Percentiles rank a stretch among this genome's conserved stretches.
These are phyloP conservation scores for Xestoiulus laeticollis DNA, from an alignment of 2,888 invertebrate species.

Conservation along the genomic window DNA sequence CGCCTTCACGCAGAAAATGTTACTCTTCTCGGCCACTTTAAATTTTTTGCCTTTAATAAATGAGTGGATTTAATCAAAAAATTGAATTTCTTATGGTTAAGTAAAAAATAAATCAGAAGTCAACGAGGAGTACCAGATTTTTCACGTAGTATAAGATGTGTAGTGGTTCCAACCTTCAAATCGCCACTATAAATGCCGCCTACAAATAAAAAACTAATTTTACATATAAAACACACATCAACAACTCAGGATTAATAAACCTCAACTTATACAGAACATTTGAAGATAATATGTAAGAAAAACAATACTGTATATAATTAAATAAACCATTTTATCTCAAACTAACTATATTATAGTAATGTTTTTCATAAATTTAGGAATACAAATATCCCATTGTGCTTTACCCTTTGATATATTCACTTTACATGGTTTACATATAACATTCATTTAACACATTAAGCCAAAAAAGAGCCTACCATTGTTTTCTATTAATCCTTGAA, in stretches of 20 bases:
- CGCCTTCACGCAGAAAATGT: conserved; percentile 76
- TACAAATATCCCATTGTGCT: too few relatives aligned
- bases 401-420: too few relatives aligned
- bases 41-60: conserved; percentile 73
- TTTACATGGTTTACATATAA: too few relatives aligned
- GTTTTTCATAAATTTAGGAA: too few relatives aligned
- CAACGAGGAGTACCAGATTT: conserved; percentile 64
- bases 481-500: conserved; percentile 74
- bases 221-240: not conserved
- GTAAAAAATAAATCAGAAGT: not conserved
- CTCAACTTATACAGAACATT: not conserved
- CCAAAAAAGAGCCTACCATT: conserved; percentile 71
- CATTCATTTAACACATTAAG: conserved; percentile 57
- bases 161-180: conserved; percentile 67
- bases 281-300: not conserved
- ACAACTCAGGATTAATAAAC: not conserved
- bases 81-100: not conserved
- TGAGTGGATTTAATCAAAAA: not conserved
- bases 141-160: conserved; percentile 69
- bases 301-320: too few relatives aligned
- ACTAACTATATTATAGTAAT: too few relatives aligned
- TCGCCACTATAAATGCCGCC: conserved; percentile 71
- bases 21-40: conserved; percentile 70
- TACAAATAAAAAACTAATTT: conserved; percentile 55
- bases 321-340: too few relatives aligned